Conservation (phyloP, 2,888 invertebrate genomes). For the Dryadula phaetusa region DNA sequence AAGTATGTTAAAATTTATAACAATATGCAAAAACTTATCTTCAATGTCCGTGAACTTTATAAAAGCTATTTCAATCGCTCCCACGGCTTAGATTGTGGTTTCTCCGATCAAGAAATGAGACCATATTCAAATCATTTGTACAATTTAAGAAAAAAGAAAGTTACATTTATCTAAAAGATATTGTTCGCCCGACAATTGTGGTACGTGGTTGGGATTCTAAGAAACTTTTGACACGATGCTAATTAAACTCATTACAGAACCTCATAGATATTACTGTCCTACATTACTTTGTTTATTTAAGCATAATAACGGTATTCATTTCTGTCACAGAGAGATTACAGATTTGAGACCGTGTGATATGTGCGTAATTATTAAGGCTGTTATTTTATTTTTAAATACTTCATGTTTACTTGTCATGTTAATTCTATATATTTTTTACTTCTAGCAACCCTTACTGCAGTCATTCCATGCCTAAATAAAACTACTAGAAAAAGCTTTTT, state of each 20-base stretch:
- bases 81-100: slow-evolving; percentile 20
- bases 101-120: slow-evolving; percentile 9
- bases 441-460: not conserved
- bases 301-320: slow-evolving; percentile 19
- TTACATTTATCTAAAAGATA: slow-evolving; percentile 19
- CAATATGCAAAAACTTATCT: slow-evolving; percentile 2
- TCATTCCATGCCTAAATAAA: slow-evolving; percentile 1
- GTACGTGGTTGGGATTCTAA: slow-evolving; percentile 34
- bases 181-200: slow-evolving; percentile 27
- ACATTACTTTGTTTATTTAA: slow-evolving; percentile 36
- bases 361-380: not conserved
- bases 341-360: slow-evolving; percentile 12
- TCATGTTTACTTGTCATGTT: not conserved
- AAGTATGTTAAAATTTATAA: not conserved
- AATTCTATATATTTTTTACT: not conserved
- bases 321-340: not conserved
- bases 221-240: slow-evolving; percentile 38
- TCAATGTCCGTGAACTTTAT: not conserved
- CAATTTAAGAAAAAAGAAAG: slow-evolving; percentile 29
- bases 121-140: slow-evolving; percentile 17
- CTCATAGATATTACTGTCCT: slow-evolving; percentile 24
- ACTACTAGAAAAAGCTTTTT: slow-evolving; percentile 29
- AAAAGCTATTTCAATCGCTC: slow-evolving; percentile 21
- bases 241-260: slow-evolving; percentile 39
- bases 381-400: not conserved